Evolutionary conservation across 92 coral and sea anemone species (phyloP).

Genomic region (Ricordea florida): DNA sequence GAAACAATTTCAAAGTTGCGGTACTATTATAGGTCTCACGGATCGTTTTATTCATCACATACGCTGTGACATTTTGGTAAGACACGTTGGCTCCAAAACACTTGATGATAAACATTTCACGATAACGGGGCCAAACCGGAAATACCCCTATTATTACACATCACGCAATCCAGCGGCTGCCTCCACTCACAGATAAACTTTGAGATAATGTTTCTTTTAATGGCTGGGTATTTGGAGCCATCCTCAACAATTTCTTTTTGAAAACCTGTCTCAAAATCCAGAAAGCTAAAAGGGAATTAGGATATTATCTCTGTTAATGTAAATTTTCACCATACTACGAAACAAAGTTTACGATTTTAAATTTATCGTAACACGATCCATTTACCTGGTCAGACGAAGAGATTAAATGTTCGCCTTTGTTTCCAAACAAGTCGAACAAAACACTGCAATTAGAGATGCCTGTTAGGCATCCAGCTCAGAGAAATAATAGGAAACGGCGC

Average conservation of each 20-base stretch:
- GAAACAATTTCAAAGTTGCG: background rate
- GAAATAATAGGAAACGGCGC: no score
- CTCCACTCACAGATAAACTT: background rate
- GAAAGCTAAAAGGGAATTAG: background rate
- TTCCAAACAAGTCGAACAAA: background rate
- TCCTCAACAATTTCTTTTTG: background rate
- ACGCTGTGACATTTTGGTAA: constrained; percentile 22
- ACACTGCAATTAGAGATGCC: background rate
- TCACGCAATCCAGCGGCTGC: constrained; percentile 47
- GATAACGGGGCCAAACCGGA: constrained; percentile 60
- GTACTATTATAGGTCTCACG: background rate
- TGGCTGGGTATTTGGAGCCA: background rate
- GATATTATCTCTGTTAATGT: background rate
- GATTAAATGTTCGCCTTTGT: constrained; percentile 6
- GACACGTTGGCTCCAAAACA: constrained; percentile 25
- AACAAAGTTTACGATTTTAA: background rate
- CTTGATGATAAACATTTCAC: constrained; percentile 50
- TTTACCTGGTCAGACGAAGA: background rate
- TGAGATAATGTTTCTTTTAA: background rate
- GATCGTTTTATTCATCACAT: constrained; percentile 21
- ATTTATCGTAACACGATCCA: constrained; percentile 28
- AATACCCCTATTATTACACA: constrained; percentile 18
- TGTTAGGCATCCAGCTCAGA: background rate
- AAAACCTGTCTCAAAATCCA: background rate
- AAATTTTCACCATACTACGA: background rate